These are phyloP conservation scores for Equus przewalskii DNA, from an alignment of 2,113 vertebrate genomes.

Conservation along the genomic window DNA sequence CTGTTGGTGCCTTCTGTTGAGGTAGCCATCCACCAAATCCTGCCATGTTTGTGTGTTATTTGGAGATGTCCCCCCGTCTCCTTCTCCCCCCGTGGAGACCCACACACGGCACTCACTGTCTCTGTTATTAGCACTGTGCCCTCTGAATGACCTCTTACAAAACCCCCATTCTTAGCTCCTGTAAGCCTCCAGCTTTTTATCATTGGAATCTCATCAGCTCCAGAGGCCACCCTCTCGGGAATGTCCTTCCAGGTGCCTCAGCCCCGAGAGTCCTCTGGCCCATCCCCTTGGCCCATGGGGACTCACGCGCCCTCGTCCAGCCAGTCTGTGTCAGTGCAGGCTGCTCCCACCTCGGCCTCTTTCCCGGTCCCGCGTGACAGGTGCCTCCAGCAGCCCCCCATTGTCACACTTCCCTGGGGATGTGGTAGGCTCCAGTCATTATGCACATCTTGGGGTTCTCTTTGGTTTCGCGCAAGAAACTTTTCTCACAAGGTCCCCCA, in stretches of 20 bases:
- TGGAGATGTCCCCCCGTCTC: not conserved
- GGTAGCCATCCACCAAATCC: not conserved
- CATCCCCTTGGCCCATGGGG: not conserved
- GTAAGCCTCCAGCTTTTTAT: not conserved
- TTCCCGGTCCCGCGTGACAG: not conserved
- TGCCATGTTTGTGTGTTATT: not conserved
- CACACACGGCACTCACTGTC: not conserved
- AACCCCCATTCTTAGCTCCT: not conserved
- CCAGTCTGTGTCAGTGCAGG: not conserved
- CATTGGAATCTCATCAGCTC: not conserved
- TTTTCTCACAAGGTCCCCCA: not conserved
- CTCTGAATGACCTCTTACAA: not conserved
- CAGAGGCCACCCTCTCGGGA: not conserved
- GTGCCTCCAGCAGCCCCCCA: not conserved
- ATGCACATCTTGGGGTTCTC: no score
- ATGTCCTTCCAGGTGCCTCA: not conserved
- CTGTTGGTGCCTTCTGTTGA: not conserved
- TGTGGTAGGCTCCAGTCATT: no score
- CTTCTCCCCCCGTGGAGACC: not conserved
- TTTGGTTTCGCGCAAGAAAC: not conserved
- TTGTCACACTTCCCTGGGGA: no score
- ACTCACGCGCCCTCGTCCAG: not conserved
- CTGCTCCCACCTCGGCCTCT: not conserved
- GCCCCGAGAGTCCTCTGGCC: not conserved
- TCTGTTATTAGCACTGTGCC: not conserved